Base-by-base conservation (phyloP, 2,888 invertebrate genomes). In the Linyphia triangularis region DNA sequence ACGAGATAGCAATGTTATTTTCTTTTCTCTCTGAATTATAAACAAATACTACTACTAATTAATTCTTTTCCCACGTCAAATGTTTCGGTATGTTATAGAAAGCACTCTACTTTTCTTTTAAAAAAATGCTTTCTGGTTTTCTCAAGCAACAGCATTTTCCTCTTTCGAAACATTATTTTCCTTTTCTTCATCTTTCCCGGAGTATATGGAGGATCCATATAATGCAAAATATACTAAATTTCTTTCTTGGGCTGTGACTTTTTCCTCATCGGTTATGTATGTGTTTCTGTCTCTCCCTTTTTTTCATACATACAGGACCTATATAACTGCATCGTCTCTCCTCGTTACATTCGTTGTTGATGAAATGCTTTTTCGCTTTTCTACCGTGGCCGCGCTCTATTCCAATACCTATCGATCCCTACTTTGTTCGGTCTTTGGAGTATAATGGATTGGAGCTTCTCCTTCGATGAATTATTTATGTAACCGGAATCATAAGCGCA, bases 401-500 rank as follows among this genome's bases (percentile, higher is more conserved):
- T 51, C n/a, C 57, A 19, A 26, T 57, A 40, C 16, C 28, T 67
- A 79, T 79, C 65, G 78, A 79, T 79, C 28, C 37, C 28, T 65
- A 13, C 37, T n/a, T n/a, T 33, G 28, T 40, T 19, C 37, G 73
- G 59, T 59, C 73, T 69, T 79, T 67, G n/a, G 79, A 51, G 69
- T 57, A 73, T 83, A 73, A 83, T 83, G 73, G 73, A 83, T 83
- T 83, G 83, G 72, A 24, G 19, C 30, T 70, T 26, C 73, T 83
- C 73, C 37, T 57, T 43, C 83, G 70, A 83, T 83, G 83, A 83
- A 83, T 83, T 83, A 72, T 83, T 83, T 83, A 83, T 83, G 73
- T 30, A 22, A 43, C 28, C 63, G 51, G 83, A 26, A 83, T 28
- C 30, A 26, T 70, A 28, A 70, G 77, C 77, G 24, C 77, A 40